Conservation (phyloP, 2,797 vertebrate genomes). For the Champsocephalus gunnari region DNA sequence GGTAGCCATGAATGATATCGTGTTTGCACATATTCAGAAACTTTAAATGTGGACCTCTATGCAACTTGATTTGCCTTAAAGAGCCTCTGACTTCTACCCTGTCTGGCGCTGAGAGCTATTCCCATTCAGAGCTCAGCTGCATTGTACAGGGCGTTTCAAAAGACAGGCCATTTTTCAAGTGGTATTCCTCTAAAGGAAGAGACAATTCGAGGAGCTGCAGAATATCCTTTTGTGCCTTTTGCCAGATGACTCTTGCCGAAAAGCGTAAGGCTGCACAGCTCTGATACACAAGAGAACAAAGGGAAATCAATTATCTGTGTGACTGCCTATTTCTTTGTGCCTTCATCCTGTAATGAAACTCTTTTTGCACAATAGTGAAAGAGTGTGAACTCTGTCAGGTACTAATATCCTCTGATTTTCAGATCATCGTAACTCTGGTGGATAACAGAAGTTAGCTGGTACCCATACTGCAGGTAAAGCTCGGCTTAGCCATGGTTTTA, state of each 20-base stretch:
- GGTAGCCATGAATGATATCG: no score
- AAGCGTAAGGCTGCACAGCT: conserved; percentile 4
- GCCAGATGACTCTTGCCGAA: conserved; percentile 8
- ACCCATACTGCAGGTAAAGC: neutral
- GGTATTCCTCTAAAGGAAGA: neutral
- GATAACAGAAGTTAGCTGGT: neutral
- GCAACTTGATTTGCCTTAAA: no score
- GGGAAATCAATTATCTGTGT: conserved; percentile 41
- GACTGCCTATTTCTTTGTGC: conserved; percentile 11
- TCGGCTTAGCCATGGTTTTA: neutral
- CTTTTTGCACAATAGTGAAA: conserved; percentile 9
- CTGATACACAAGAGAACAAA: conserved; percentile 27
- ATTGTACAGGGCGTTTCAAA: conserved; percentile 17
- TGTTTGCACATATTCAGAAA: no score
- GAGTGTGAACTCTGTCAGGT: conserved; percentile 15
- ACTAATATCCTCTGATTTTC: neutral
- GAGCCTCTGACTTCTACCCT: neutral
- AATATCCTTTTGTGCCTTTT: neutral
- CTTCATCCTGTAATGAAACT: neutral
- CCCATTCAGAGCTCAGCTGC: neutral
- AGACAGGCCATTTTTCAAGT: conserved; percentile 18
- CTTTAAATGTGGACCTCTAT: no score
- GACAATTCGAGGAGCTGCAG: neutral
- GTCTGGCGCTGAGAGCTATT: neutral
- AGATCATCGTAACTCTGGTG: neutral